Percentiles rank a stretch among this genome's conserved stretches.
phyloP scores from a whole-genome alignment of 2,888 invertebrate genomes.

The Phaonia tiefii region DNA sequence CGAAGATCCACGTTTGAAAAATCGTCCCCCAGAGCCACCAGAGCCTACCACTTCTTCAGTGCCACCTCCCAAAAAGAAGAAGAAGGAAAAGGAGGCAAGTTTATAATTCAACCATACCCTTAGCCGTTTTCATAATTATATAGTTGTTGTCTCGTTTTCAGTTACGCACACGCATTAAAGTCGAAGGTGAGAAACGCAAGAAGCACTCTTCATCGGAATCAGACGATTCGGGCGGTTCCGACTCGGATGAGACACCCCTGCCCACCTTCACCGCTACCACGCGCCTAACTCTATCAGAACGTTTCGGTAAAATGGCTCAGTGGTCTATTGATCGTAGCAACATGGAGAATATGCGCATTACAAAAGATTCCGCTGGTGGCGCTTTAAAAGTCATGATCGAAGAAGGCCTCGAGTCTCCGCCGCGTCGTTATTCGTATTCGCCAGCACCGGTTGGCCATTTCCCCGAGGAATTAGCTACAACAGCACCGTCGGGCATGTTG shows the following conservation, averaged over 20 bases:
- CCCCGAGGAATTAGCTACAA: conserved; percentile 88
- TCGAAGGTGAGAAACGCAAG: conserved; percentile 81
- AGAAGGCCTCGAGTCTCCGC: conserved; percentile 83
- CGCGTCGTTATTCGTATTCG: conserved; percentile 83
- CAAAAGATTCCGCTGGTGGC: conserved; percentile 87
- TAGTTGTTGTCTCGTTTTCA: conserved; percentile 62
- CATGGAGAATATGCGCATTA: conserved; percentile 92
- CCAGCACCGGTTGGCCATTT: conserved; percentile 89
- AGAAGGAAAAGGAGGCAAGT: conserved; percentile 81
- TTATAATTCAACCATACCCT: background rate
- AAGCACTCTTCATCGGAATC: conserved; percentile 82
- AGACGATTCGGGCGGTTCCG: conserved; percentile 83
- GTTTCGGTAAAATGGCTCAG: conserved; percentile 95
- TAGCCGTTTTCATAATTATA: background rate
- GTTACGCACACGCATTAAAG: conserved; percentile 80
- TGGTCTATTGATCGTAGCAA: conserved; percentile 92
- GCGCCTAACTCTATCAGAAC: conserved; percentile 89
- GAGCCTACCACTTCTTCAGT: conserved; percentile 77
- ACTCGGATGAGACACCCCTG: conserved; percentile 82
- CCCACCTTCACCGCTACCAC: conserved; percentile 85
- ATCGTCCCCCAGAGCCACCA: conserved; percentile 82
- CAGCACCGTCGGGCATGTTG: conserved; percentile 86
- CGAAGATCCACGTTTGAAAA: conserved; percentile 83
- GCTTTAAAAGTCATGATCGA: conserved; percentile 90
- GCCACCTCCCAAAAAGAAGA: conserved; percentile 79